Base-by-base conservation (phyloP, 2,797 vertebrate genomes). In the Cyprinella venusta region DNA sequence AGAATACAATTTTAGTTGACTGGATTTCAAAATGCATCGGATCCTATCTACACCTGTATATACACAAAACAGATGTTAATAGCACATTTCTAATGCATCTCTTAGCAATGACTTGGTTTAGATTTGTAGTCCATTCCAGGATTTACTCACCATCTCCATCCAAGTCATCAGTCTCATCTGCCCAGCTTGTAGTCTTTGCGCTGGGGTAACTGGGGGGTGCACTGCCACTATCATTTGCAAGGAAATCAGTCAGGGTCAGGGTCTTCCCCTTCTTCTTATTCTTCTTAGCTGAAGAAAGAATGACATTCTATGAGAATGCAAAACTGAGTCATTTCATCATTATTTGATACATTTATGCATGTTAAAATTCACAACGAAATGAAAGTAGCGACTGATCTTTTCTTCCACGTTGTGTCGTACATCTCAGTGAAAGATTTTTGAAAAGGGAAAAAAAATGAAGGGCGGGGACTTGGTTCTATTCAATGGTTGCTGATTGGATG, bases 181-280 rank as follows among this genome's bases (percentile, higher is more conserved):
- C 98, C 97, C 98, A 99, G 92, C 95, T 99, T 79, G 97, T 96
- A 54, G 97, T 93, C 89, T 98, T 99, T 18, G 90, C 1, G 1
- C 96, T 91, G 63, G 93, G 91, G 85, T 92, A 96, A 91, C 95
- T 95, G 15, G 94, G 89, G 16, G 89, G 91, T 4, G 76, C 91
- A 48, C 87, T 93, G 1, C 94, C 93, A 2, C 93, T 88, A 85
- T 98, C 97, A 89, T 97, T 96, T 5, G 97, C 97, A 89, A 99
- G 94, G 88, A 99, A 99, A 91, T 99, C 97, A 81, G 96, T 98
- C 30, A 99, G 94, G 82, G 97, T 97, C 76, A 99, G 92, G 90
- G 98, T 99, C 94, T 99, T 99, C 84, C 97, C 97, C 96, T 99
- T 99, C 97, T 99, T 99, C 90, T 96, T 98, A 95, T 96, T 98